Evolutionary conservation across 2,797 vertebrate species (phyloP).

Genomic region (Microchirus variegatus): DNA sequence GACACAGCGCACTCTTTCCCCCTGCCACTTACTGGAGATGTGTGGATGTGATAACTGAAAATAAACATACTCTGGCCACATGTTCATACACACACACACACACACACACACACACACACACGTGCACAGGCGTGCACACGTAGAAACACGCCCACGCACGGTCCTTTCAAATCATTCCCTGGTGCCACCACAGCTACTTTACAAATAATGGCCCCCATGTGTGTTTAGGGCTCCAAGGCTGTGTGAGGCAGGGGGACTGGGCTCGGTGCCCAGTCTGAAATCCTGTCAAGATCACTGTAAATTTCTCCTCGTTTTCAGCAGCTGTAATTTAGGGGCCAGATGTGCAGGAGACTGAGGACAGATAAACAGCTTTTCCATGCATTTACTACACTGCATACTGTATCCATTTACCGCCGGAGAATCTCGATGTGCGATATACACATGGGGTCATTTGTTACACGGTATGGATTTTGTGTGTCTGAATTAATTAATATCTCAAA

Average conservation of each 20-base stretch:
- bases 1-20: constrained; percentile 52
- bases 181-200: constrained; percentile 82
- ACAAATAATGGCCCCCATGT: constrained; percentile 85
- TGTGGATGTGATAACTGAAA: constrained; percentile 71
- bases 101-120: constrained; percentile 44
- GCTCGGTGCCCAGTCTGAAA: constrained; percentile 81
- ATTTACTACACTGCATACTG: constrained; percentile 37
- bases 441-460: background rate
- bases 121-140: constrained; percentile 11
- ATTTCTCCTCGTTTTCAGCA: constrained; percentile 80
- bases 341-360: constrained; percentile 77
- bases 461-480: constrained; percentile 8
- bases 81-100: constrained; percentile 53
- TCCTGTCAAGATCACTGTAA: constrained; percentile 82
- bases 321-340: constrained; percentile 84
- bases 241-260: constrained; percentile 77
- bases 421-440: constrained; percentile 18
- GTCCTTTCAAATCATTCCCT: constrained; percentile 78
- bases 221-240: constrained; percentile 77
- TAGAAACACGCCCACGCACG: constrained; percentile 40
- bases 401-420: constrained; percentile 21
- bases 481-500: background rate
- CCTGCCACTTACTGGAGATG: constrained; percentile 67
- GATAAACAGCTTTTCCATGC: constrained; percentile 74
- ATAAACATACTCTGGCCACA: constrained; percentile 71